phyloP scores from a whole-genome alignment of 2,888 invertebrate genomes.

The Argyra leucocephala region DNA sequence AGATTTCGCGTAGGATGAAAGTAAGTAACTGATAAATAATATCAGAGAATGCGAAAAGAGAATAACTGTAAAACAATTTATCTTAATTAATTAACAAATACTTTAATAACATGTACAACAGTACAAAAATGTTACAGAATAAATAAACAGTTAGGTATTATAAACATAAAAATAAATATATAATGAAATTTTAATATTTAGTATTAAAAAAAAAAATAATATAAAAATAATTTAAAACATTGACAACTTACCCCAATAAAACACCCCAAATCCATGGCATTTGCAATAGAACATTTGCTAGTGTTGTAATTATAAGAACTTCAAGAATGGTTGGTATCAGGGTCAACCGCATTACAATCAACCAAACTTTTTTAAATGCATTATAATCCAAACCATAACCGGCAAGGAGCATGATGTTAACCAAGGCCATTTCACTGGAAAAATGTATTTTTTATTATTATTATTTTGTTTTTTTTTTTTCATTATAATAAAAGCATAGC shows the following conservation, averaged over 20 bases:
- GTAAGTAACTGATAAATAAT: too few species aligned
- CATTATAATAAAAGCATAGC: background rate
- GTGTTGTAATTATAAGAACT: conserved; percentile 46
- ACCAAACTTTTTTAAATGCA: conserved; percentile 49
- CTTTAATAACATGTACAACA: too few species aligned
- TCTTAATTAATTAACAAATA: too few species aligned
- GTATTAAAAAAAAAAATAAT: too few species aligned
- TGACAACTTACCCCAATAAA: conserved; percentile 44
- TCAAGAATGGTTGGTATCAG: conserved; percentile 53
- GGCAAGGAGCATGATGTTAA: conserved; percentile 55
- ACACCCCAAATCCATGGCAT: conserved; percentile 56
- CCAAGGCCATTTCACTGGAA: conserved; percentile 52
- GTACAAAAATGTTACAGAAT: too few species aligned
- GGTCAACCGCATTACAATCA: conserved; percentile 49
- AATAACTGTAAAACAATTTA: too few species aligned
- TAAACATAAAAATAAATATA: too few species aligned
- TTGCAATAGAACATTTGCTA: conserved; percentile 48
- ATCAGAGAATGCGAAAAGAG: too few species aligned
- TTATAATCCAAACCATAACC: conserved; percentile 54
- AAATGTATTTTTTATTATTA: background rate
- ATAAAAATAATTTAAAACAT: background rate
- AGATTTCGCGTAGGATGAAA: too few species aligned
- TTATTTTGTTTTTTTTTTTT: background rate
- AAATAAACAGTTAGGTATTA: too few species aligned
- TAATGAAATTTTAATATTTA: too few species aligned